Percentiles rank a stretch among this genome's conserved stretches.
Conservation (phyloP, 2,888 invertebrate species). For the Proisotoma minuta region DNA sequence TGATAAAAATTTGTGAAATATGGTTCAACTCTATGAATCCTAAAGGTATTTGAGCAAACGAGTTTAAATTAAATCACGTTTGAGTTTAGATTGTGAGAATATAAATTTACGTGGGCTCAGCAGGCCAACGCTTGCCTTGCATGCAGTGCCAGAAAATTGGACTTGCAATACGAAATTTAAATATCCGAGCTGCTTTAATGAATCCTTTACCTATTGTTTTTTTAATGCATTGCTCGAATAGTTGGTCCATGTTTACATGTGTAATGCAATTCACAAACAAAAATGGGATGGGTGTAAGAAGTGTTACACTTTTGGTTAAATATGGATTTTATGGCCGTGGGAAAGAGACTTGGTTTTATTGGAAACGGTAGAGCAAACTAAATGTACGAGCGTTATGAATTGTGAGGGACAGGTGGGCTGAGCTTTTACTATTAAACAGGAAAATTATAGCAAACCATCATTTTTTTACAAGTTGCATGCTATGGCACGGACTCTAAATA, state of each 20-base stretch:
- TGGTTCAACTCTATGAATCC: neutral
- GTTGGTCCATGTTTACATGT: no score
- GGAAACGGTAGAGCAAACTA: constrained; percentile 10
- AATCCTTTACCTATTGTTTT: no score
- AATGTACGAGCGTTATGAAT: constrained; percentile 41
- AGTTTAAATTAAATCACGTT: neutral
- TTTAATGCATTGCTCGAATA: no score
- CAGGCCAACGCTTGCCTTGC: no score
- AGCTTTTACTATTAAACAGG: constrained; percentile 3
- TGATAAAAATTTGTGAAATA: constrained; percentile 4
- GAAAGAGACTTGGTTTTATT: constrained; percentile 29
- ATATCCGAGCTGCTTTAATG: no score
- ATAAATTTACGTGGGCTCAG: constrained; percentile 25
- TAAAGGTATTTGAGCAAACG: neutral
- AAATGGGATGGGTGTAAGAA: constrained; percentile 1
- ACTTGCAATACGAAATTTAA: no score
- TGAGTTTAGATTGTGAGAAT: constrained; percentile 6
- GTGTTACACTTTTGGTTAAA: constrained; percentile 43
- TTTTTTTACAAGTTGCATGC: no score
- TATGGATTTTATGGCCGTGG: constrained; percentile 45
- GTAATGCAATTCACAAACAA: no score
- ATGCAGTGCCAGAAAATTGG: no score
- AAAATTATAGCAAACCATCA: constrained; percentile 11
- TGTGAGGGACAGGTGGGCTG: constrained; percentile 45
- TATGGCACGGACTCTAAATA: no score